phyloP scores from a whole-genome alignment of 2,888 invertebrate species.

The Clivina fossor region DNA sequence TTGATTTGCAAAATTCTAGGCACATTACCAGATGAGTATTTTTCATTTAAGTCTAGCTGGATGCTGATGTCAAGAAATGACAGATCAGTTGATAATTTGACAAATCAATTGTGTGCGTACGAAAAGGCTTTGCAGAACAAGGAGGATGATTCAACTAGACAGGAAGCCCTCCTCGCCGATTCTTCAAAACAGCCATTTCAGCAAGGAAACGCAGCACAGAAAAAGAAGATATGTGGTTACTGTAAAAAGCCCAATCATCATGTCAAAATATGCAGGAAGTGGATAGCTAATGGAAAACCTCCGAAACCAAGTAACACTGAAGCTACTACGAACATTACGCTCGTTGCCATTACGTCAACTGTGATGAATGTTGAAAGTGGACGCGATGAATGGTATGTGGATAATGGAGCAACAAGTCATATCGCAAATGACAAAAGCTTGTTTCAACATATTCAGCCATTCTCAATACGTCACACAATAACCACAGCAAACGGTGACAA shows the following conservation, averaged over 20 bases:
- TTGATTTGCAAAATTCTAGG: conserved; percentile 33
- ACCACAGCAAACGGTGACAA: conserved; percentile 22
- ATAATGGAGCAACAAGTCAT: conserved; percentile 29
- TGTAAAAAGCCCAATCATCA: conserved; percentile 25
- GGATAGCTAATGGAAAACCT: conserved; percentile 29
- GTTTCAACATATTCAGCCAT: conserved; percentile 16
- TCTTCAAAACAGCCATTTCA: background rate
- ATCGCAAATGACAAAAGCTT: conserved; percentile 12
- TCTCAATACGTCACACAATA: conserved; percentile 13
- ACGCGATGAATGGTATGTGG: conserved; percentile 23
- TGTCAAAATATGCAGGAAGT: conserved; percentile 27
- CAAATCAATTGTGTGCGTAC: conserved; percentile 30
- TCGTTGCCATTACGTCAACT: conserved; percentile 8
- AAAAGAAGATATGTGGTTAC: conserved; percentile 21
- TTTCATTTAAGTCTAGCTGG: conserved; percentile 33
- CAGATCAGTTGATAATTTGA: conserved; percentile 25
- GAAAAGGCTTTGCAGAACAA: conserved; percentile 24
- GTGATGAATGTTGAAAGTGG: background rate
- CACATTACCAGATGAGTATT: conserved; percentile 31
- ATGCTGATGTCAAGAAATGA: conserved; percentile 22
- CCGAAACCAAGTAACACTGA: conserved; percentile 12
- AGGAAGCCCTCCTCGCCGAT: conserved; percentile 10
- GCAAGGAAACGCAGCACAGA: background rate
- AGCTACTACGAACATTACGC: conserved; percentile 1
- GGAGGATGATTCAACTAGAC: background rate